These are phyloP conservation scores for Chelon labrosus DNA, from an alignment of 2,797 vertebrate species.

Conservation along the genomic window DNA sequence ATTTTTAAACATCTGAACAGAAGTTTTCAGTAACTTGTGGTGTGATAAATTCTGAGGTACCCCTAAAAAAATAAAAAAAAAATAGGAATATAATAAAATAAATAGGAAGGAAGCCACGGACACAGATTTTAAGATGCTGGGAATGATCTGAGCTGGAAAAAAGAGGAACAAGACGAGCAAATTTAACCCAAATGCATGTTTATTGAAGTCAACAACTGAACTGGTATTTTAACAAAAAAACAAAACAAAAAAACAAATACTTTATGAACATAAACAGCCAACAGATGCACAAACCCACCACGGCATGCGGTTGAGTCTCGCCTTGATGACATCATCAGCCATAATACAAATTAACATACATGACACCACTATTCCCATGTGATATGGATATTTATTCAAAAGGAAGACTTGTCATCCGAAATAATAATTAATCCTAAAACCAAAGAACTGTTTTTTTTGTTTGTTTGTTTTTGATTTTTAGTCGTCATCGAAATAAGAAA, in stretches of 20 bases:
- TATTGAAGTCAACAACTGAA: constrained; percentile 87
- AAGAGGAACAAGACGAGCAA: constrained; percentile 45
- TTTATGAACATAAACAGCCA: constrained; percentile 73
- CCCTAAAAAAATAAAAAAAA: no score
- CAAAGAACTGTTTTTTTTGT: no score
- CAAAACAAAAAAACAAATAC: constrained; percentile 54
- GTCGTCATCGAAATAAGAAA: constrained; percentile 60
- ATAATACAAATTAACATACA: constrained; percentile 78
- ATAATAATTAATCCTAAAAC: constrained; percentile 39
- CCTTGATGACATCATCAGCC: constrained; percentile 81
- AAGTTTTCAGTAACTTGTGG: no score
- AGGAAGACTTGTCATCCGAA: constrained; percentile 87
- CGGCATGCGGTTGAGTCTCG: constrained; percentile 65
- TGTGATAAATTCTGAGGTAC: no score
- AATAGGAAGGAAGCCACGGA: no score
- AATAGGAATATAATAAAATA: no score
- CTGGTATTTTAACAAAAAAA: constrained; percentile 72
- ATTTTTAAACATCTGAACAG: no score
- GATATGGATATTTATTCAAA: constrained; percentile 86
- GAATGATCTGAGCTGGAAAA: constrained; percentile 17
- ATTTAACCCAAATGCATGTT: constrained; percentile 86
- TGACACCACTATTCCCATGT: constrained; percentile 74
- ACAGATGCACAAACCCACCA: constrained; percentile 65
- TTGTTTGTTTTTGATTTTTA: constrained; percentile 26
- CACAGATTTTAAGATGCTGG: no score